Evolutionary conservation across 2,113 vertebrate genomes (phyloP).

Genomic region (Orcinus orca): DNA sequence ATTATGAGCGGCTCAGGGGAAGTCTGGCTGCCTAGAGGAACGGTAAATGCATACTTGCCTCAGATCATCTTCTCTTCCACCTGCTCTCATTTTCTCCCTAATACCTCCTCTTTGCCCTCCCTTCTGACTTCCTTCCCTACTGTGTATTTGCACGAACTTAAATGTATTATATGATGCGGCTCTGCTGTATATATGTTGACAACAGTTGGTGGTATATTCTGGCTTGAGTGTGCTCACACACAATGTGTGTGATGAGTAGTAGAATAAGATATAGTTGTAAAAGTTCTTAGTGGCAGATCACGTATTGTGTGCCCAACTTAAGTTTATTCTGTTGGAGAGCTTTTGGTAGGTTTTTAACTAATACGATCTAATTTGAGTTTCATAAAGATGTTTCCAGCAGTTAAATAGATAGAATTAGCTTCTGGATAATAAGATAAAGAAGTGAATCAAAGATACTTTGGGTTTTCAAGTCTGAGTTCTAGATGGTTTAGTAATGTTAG

Average conservation of each 20-base stretch:
- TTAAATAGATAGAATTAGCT: slow-evolving; percentile 3
- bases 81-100: not conserved
- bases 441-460: not conserved
- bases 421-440: not conserved
- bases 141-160: not conserved
- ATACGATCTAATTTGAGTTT: slow-evolving; percentile 5
- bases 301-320: not conserved
- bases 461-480: slow-evolving; percentile 2
- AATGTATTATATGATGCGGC: not conserved
- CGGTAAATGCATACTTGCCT: not conserved
- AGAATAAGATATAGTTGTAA: not conserved
- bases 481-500: not conserved
- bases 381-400: not conserved
- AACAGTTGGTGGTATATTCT: not conserved
- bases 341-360: slow-evolving; percentile 39
- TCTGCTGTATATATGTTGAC: not conserved
- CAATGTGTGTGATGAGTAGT: not conserved
- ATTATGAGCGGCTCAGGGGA: not conserved
- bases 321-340: not conserved
- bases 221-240: not conserved
- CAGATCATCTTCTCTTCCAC: not conserved
- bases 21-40: not conserved
- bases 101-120: not conserved
- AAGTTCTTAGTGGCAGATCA: not conserved
- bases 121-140: not conserved